Evolutionary conservation across 2,797 vertebrate genomes (phyloP), one percentile per base, ranked within the genome.

Genomic region (Garrulus glandarius): DNA sequence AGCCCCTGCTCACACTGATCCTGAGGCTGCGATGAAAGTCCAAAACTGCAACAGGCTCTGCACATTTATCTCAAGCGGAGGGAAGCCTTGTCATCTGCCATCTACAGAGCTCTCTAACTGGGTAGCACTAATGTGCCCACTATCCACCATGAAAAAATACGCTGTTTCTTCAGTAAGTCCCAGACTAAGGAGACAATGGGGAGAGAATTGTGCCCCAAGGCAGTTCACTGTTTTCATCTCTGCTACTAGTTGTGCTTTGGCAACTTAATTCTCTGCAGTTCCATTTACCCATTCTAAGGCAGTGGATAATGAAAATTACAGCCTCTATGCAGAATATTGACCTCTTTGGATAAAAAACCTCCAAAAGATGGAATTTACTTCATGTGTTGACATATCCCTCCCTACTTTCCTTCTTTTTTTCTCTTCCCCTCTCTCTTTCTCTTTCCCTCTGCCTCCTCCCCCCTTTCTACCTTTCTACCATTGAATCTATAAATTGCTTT

Each of bases 181-280:
- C 53, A 70, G 60, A 49, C 46, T 84, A 70, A 72, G 29, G 41
- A 92, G 49, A 52, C 39, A 72, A 84, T 4, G 15, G 59, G 70
- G 59, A 55, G 7, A 80, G 13, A 92, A 43, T 56, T 11, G 9
- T 59, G n/a, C 24, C 83, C 71, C 46, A 59, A 63, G 59, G 57
- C 46, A 47, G 46, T 26, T 47, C 46, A 47, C 71, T 74, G 36
- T 89, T 92, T 89, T 80, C 60, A 77, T 32, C 68, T 92, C 56
- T 67, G 49, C 52, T 47, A 30, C 37, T 71, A n/a, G 34, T 29
- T 52, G 8, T 1, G 61, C 59, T 81, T 81, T 61, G 47, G 55
- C n/a, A 76, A 84, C 34, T 81, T 69, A 37, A 72, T 87, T 87
- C 64, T 90, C 52, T 63, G 30, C 78, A 50, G 14, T 84, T 87